These are phyloP conservation scores for Caenorhabditis remanei DNA, from an alignment of 1,140 invertebrate species.

Conservation along the genomic window DNA sequence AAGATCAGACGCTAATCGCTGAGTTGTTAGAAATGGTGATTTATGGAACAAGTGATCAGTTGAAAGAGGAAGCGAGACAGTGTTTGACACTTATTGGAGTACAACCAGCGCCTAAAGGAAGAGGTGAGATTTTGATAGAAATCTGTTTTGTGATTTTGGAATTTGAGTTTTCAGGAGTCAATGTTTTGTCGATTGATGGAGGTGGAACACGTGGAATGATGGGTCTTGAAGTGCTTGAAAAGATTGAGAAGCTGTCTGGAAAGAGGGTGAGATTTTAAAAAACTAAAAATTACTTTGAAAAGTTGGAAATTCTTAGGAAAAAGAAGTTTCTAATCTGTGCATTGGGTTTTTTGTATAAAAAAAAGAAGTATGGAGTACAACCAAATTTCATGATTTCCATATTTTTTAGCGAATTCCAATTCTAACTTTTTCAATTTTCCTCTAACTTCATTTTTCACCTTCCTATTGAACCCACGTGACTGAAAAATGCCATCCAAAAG, in stretches of 20 bases:
- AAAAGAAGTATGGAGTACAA: too few relatives aligned
- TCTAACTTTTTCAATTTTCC: too few relatives aligned
- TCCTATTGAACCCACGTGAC: neutral
- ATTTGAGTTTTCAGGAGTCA: slow-evolving; percentile 80
- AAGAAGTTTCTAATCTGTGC: too few relatives aligned
- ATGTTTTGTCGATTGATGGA: slow-evolving; percentile 89
- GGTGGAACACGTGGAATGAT: slow-evolving; percentile 83
- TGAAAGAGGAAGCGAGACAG: slow-evolving; percentile 56
- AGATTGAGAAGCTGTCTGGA: slow-evolving; percentile 72
- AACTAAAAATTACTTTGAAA: too few relatives aligned
- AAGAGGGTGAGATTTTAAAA: slow-evolving; percentile 78
- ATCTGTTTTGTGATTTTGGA: neutral
- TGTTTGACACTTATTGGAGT: slow-evolving; percentile 61
- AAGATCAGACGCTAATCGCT: slow-evolving; percentile 60
- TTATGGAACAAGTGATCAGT: slow-evolving; percentile 35
- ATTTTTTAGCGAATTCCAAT: too few relatives aligned
- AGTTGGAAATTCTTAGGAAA: too few relatives aligned
- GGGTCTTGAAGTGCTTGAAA: slow-evolving; percentile 73
- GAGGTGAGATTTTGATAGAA: neutral
- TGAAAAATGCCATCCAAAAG: neutral
- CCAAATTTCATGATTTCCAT: too few relatives aligned
- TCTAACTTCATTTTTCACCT: too few relatives aligned
- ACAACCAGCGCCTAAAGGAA: slow-evolving; percentile 49
- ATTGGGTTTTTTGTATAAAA: too few relatives aligned
- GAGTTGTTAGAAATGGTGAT: slow-evolving; percentile 56